Evolutionary conservation across 2,113 vertebrate species (phyloP).

Genomic region (Orientallactaga bullata): DNA sequence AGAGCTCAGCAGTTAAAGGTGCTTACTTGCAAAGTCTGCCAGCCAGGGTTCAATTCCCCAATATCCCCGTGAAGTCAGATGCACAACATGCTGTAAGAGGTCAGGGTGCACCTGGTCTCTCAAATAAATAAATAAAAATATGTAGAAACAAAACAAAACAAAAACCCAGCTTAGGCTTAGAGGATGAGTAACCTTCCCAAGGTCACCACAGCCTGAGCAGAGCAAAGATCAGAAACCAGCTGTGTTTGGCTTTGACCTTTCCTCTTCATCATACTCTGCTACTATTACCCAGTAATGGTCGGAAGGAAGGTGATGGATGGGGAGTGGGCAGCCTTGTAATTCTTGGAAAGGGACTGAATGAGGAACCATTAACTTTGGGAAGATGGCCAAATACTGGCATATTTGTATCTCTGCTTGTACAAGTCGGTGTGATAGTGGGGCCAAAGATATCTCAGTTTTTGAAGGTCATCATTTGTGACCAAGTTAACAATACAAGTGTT

Average conservation of each 20-base stretch:
- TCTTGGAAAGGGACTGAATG: slow-evolving; percentile 39
- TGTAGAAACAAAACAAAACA: no score
- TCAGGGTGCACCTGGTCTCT: no score
- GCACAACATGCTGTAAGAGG: no score
- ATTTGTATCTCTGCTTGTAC: slow-evolving; percentile 47
- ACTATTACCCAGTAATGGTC: slow-evolving; percentile 3
- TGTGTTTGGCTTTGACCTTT: background rate
- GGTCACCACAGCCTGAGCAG: slow-evolving; percentile 8
- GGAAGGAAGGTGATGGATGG: background rate
- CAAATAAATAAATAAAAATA: background rate
- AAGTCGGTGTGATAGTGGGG: background rate
- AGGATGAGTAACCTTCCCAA: slow-evolving; percentile 42
- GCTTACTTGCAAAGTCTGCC: no score
- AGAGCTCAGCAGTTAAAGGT: no score
- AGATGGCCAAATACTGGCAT: slow-evolving; percentile 54
- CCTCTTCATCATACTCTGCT: background rate
- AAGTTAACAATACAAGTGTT: slow-evolving; percentile 59
- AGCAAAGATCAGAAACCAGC: slow-evolving; percentile 24
- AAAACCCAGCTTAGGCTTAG: background rate
- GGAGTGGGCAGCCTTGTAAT: slow-evolving; percentile 12
- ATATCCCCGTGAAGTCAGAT: no score
- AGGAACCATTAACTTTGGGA: slow-evolving; percentile 43
- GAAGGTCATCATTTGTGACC: slow-evolving; percentile 62
- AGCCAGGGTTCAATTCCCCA: no score
- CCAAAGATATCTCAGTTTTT: slow-evolving; percentile 52